Evolutionary conservation across 2,797 vertebrate genomes (phyloP), one percentile per base, ranked within the genome.

Genomic region (Ambastaia sidthimunki): DNA sequence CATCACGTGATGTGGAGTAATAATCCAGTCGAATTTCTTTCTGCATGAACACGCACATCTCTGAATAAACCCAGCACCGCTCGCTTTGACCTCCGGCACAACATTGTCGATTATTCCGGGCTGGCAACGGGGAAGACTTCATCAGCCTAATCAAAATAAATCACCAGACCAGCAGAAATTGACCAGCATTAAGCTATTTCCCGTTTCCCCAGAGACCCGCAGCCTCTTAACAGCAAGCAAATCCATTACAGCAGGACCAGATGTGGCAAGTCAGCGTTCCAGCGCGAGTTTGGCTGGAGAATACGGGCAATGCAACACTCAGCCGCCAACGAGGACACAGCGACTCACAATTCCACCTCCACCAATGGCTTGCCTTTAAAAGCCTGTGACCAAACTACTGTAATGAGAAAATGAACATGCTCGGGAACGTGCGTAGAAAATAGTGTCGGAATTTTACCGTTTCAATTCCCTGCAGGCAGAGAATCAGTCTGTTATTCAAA

Each of bases 71-170:
- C 67, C 57, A 7, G 82, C 88, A 80, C 88, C 90, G 89, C 87
- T 92, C 86, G 83, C 55, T 54, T 87, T 89, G 90, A 91, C 91
- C 92, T 92, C 91, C 67, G 75, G 91, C 91, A 92, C 91, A 89
- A 83, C 15, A 81, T 44, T 92, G 91, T 92, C 93, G 92, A 92
- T 93, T 93, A 93, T 93, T 92, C 84, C 76, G 65, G 81, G 82
- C 89, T 73, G 85, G 87, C 89, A 86, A 78, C 86, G 81, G 87
- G 82, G 89, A 92, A 85, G 90, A 92, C 91, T 93, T 93, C 91
- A 92, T 93, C 93, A 89, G 76, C 87, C 88, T 92, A 93, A 94
- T 94, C 93, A 94, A 93, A 95, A 92, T 91, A 94, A 94, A 93
- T 92, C 90, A 88, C 92, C 89, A 89, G 90, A 83, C 86, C 91